Evolutionary conservation across 2,113 vertebrate species (phyloP).

Genomic region (Rana temporaria): DNA sequence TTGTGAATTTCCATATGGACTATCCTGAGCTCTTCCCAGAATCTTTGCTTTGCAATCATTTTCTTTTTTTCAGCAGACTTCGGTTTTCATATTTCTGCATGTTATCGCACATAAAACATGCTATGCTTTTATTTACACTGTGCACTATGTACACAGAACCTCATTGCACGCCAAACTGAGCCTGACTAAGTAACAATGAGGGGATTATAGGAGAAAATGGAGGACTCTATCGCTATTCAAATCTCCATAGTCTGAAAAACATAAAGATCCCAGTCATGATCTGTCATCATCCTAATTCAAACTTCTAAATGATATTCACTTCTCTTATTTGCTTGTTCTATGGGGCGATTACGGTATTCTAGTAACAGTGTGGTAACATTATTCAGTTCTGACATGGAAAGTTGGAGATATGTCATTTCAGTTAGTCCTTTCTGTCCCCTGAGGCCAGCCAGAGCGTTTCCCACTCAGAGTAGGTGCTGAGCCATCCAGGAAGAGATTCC

Average conservation of each 20-base stretch:
- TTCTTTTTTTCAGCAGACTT: no score
- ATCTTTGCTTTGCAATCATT: no score
- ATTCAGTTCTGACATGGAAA: slow-evolving; percentile 6
- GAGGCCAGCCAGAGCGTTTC: background rate
- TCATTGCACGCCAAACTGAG: background rate
- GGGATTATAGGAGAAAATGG: slow-evolving; percentile 37
- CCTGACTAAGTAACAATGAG: background rate
- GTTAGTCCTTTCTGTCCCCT: background rate
- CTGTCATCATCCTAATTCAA: slow-evolving; percentile 2
- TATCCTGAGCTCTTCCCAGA: no score
- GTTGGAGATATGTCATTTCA: background rate
- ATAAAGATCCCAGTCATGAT: background rate
- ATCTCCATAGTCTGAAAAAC: background rate
- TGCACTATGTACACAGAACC: slow-evolving; percentile 23
- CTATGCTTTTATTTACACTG: slow-evolving; percentile 31
- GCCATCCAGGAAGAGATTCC: no score
- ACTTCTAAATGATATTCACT: slow-evolving; percentile 1
- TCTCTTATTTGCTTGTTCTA: slow-evolving; percentile 16
- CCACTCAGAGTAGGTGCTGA: background rate
- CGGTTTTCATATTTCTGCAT: no score
- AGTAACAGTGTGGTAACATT: background rate
- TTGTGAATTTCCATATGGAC: no score
- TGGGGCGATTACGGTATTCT: background rate
- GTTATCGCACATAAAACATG: background rate
- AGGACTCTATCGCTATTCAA: slow-evolving; percentile 12